These are phyloP conservation scores for Rana temporaria DNA, from an alignment of 2,113 vertebrate genomes.

Conservation along the genomic window DNA sequence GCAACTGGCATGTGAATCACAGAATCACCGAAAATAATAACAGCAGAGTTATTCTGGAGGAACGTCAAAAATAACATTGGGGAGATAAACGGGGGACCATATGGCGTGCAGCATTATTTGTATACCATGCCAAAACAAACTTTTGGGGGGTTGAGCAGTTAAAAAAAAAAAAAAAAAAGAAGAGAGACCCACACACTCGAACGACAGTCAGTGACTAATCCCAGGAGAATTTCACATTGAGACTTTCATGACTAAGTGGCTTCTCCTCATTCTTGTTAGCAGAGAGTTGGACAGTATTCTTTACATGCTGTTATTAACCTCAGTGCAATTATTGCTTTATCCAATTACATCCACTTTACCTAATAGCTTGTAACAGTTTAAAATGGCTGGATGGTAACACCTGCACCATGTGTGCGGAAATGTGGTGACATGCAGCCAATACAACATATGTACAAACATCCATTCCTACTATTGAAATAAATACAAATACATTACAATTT, in stretches of 20 bases:
- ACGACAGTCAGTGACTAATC: conserved; percentile 53
- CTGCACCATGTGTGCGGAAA: too few species aligned
- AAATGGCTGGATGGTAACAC: conserved; percentile 12
- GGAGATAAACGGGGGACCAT: conserved; percentile 4
- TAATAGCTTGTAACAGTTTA: conserved; percentile 18
- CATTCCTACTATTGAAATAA: too few species aligned
- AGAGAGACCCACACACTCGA: conserved; percentile 7
- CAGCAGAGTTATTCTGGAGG: conserved; percentile 13
- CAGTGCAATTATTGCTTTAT: neutral
- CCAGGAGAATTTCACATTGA: conserved; percentile 7
- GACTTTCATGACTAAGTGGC: conserved; percentile 25
- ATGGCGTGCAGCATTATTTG: conserved; percentile 37
- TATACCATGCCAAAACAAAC: conserved; percentile 15
- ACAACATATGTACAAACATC: too few species aligned
- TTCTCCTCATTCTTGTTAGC: conserved; percentile 20
- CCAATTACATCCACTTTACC: conserved; percentile 1
- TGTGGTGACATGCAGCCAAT: too few species aligned
- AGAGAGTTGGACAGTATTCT: conserved; percentile 52
- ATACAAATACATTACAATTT: too few species aligned
- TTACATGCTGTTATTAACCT: conserved; percentile 60
- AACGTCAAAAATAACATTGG: conserved; percentile 46
- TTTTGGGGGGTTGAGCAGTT: conserved; percentile 20
- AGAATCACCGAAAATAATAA: neutral
- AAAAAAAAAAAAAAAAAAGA: conserved; percentile 51
- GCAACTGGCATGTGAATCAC: neutral